These are phyloP conservation scores for Amphipoea oculea DNA, from an alignment of 2,888 invertebrate species.

Conservation along the genomic window DNA sequence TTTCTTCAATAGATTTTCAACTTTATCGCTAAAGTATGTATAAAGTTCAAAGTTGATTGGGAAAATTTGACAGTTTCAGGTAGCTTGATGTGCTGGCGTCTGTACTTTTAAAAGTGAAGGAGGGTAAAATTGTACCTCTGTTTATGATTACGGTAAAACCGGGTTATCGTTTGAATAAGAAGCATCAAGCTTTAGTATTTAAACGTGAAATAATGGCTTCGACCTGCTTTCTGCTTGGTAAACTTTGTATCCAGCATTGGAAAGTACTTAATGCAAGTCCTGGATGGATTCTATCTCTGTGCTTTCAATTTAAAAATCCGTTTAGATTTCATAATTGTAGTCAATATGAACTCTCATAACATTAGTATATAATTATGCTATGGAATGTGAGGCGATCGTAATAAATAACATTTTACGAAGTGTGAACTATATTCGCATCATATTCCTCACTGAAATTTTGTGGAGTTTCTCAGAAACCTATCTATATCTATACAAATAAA, in stretches of 20 bases:
- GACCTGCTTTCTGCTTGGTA: background rate
- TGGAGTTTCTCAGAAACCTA: background rate
- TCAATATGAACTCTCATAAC: background rate
- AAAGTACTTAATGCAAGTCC: no score
- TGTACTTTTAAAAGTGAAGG: background rate
- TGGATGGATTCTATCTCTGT: background rate
- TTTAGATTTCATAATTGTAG: background rate
- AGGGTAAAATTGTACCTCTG: background rate
- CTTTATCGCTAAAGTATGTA: no score
- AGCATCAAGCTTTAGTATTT: background rate
- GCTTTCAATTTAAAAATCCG: background rate
- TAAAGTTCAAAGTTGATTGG: no score
- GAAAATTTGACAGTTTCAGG: no score
- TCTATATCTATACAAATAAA: no score
- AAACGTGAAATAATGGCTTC: slow-evolving; percentile 14
- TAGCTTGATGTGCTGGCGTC: no score
- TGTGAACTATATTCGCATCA: slow-evolving; percentile 17
- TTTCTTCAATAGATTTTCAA: no score
- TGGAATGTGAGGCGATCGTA: background rate
- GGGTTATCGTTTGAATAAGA: background rate
- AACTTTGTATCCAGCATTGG: background rate
- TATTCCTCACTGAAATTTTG: slow-evolving; percentile 25
- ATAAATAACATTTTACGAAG: slow-evolving; percentile 23
- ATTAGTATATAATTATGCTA: background rate
- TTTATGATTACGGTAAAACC: background rate